Percentiles rank a stretch among this genome's conserved stretches.
These are phyloP conservation scores for Acomys russatus DNA, from an alignment of 2,797 vertebrate genomes.

Conservation along the genomic window DNA sequence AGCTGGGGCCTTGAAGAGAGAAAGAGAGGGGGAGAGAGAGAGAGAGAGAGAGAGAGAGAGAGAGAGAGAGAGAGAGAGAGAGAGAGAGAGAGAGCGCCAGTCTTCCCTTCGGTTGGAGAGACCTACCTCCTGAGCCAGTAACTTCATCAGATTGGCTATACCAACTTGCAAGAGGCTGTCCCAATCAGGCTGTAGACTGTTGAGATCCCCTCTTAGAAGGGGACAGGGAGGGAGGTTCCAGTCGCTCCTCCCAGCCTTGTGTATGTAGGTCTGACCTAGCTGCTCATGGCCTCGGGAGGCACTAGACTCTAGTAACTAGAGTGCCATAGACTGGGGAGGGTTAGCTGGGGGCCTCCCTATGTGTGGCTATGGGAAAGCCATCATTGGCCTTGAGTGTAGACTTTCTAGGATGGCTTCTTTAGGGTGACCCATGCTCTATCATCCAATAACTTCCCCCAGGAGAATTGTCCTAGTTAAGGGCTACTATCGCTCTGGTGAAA, in stretches of 20 bases:
- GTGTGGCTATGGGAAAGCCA: neutral
- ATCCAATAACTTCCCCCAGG: neutral
- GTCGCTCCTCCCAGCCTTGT: too few species aligned
- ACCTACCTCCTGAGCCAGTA: neutral
- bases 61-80: neutral
- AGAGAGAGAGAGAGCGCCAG: neutral
- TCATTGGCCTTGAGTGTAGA: neutral
- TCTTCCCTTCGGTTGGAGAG: neutral
- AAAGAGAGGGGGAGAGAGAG: too few species aligned
- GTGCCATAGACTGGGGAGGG: neutral
- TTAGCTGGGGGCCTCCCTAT: neutral
- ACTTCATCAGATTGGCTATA: too few species aligned
- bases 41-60: neutral
- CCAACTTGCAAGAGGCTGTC: neutral
- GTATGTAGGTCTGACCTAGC: neutral
- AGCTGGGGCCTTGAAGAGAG: neutral
- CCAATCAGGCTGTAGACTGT: neutral
- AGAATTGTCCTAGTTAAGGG: neutral
- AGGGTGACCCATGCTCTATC: neutral
- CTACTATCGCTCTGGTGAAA: neutral
- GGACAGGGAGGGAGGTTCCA: neutral
- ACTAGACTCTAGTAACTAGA: neutral
- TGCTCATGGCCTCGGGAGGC: neutral
- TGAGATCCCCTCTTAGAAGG: neutral
- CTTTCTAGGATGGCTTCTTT: neutral